These are phyloP conservation scores for Chamaetylas fuelleborni DNA, from an alignment of 2,113 vertebrate species.

Conservation along the genomic window DNA sequence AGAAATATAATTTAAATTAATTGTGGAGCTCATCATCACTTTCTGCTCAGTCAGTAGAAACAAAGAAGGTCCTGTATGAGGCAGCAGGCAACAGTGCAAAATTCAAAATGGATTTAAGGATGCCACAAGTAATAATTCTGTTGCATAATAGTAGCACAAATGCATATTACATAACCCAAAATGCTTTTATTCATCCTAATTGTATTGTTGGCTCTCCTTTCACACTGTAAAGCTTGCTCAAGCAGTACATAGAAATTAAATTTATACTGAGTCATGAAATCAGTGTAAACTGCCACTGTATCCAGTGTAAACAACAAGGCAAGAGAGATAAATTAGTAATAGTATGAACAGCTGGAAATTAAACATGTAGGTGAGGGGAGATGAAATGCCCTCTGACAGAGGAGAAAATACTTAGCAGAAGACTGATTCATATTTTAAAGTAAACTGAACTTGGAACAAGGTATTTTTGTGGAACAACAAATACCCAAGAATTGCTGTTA, in stretches of 20 bases:
- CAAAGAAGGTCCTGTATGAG: constrained; percentile 59
- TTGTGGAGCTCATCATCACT: constrained; percentile 48
- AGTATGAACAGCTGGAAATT: background rate
- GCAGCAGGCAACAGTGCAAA: constrained; percentile 28
- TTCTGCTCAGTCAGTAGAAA: constrained; percentile 25
- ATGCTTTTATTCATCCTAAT: background rate
- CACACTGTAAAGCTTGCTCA: background rate
- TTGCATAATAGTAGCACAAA: constrained; percentile 36
- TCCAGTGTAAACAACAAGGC: background rate
- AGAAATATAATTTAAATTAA: constrained; percentile 56
- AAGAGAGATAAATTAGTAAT: background rate
- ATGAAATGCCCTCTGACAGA: background rate
- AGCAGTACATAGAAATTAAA: constrained; percentile 2
- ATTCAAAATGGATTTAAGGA: constrained; percentile 40
- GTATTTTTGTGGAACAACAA: background rate
- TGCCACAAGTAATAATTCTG: constrained; percentile 36
- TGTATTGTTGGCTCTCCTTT: background rate
- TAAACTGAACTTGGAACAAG: background rate
- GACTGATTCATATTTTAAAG: background rate
- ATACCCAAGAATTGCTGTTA: background rate
- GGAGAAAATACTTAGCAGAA: background rate
- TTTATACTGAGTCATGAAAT: background rate
- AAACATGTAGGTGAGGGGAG: background rate
- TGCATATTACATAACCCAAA: constrained; percentile 13
- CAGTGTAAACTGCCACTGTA: background rate